phyloP scores from a whole-genome alignment of 2,113 vertebrate species.

The Pangasianodon gigas region DNA sequence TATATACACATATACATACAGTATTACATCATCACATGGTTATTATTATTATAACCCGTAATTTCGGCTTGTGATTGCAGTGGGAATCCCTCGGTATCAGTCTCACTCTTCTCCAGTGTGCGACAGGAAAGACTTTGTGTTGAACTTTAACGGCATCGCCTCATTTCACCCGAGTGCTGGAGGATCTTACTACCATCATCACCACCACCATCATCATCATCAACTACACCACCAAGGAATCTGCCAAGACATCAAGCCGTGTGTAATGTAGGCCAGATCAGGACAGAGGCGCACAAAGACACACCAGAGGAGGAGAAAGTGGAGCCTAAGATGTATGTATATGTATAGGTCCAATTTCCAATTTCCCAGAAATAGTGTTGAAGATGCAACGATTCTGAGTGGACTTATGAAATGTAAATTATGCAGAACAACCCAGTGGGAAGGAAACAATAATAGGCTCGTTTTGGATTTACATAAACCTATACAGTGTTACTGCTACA shows the following conservation, averaged over 20 bases:
- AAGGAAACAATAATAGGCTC: neutral
- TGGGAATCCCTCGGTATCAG: constrained; percentile 90
- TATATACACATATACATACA: neutral
- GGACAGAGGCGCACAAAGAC: constrained; percentile 53
- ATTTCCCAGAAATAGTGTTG: neutral
- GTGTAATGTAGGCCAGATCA: constrained; percentile 80
- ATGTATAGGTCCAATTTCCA: neutral
- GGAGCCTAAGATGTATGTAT: neutral
- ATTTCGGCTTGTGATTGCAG: constrained; percentile 71
- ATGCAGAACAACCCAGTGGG: neutral
- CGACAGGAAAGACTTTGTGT: constrained; percentile 93
- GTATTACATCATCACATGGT: neutral
- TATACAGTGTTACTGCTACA: neutral
- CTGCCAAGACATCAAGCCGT: constrained; percentile 95
- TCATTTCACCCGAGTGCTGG: constrained; percentile 87
- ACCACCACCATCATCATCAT: constrained; percentile 64
- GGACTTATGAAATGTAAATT: neutral
- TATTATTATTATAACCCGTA: too few relatives aligned
- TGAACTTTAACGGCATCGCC: constrained; percentile 93
- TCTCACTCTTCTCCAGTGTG: constrained; percentile 85
- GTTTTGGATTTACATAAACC: neutral
- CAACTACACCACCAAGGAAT: constrained; percentile 87
- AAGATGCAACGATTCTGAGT: neutral
- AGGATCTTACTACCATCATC: constrained; percentile 83
- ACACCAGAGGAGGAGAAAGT: neutral